A percentile compares a stretch with the other conserved stretches of the same genome.
These are phyloP conservation scores for Clanis bilineata DNA, from an alignment of 2,888 invertebrate species.

Conservation along the genomic window DNA sequence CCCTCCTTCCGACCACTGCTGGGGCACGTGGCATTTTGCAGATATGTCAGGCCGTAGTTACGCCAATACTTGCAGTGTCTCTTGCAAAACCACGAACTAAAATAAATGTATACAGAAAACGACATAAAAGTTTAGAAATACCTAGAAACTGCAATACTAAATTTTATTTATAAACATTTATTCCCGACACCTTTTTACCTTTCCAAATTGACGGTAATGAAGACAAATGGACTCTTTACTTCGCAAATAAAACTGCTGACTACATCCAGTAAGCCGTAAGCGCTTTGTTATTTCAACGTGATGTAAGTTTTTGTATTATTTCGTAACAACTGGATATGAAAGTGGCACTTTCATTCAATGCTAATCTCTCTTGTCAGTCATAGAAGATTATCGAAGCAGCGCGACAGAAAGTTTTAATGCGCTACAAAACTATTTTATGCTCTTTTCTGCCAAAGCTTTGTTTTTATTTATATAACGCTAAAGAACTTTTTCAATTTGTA, in stretches of 20 bases:
- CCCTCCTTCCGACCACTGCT: too few relatives aligned
- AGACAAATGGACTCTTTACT: neutral
- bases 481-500: too few relatives aligned
- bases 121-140: neutral
- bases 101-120: too few relatives aligned
- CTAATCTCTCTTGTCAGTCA: neutral
- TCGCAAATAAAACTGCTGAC: constrained; percentile 10
- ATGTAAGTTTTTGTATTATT: constrained; percentile 1
- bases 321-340: constrained; percentile 4
- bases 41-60: too few relatives aligned
- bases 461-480: neutral
- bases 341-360: neutral
- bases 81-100: too few relatives aligned
- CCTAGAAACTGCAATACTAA: neutral
- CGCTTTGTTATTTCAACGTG: neutral
- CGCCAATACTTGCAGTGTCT: too few relatives aligned
- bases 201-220: neutral
- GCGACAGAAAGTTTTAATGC: neutral
- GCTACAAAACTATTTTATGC: neutral
- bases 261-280: neutral
- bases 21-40: too few relatives aligned
- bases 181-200: constrained; percentile 7
- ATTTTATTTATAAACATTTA: neutral
- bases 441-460: neutral
- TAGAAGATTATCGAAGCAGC: neutral